Percentiles rank a stretch among this genome's conserved stretches.
Evolutionary conservation across 2,888 invertebrate genomes (phyloP).

Genomic region (Pandemis cinnamomeana): DNA sequence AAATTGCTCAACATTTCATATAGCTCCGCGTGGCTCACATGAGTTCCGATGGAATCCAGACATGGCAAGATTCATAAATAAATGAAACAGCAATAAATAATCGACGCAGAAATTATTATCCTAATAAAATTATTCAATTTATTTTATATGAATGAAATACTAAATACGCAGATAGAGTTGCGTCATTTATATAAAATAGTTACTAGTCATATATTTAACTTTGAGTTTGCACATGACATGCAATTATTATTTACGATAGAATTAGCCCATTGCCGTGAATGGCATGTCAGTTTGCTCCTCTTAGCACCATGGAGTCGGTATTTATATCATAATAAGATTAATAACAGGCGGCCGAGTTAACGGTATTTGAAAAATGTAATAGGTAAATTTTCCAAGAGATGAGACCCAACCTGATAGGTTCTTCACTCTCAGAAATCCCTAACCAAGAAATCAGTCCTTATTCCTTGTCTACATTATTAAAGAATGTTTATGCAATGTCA

Average conservation of each 20-base stretch:
- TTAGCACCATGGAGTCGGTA: conserved; percentile 3
- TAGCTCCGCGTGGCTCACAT: not conserved
- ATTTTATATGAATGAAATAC: not conserved
- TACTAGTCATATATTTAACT: not conserved
- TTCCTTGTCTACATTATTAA: no score
- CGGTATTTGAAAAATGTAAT: no score
- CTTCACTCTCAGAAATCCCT: no score
- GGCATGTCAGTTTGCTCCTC: not conserved
- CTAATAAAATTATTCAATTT: no score
- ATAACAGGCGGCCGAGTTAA: no score
- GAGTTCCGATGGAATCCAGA: not conserved
- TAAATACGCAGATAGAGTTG: not conserved
- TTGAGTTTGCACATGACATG: not conserved
- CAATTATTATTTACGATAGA: conserved; percentile 10
- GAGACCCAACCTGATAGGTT: no score
- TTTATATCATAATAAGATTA: not conserved
- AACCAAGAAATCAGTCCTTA: no score
- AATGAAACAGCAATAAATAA: not conserved
- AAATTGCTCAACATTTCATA: conserved; percentile 21
- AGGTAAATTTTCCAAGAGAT: no score
- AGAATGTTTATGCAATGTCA: no score
- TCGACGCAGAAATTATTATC: not conserved
- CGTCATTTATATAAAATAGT: not conserved
- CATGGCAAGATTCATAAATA: not conserved
- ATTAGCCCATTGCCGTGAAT: conserved; percentile 2